These are phyloP conservation scores for Eugnorisma glareosa DNA, from an alignment of 2,888 invertebrate genomes.

Conservation along the genomic window DNA sequence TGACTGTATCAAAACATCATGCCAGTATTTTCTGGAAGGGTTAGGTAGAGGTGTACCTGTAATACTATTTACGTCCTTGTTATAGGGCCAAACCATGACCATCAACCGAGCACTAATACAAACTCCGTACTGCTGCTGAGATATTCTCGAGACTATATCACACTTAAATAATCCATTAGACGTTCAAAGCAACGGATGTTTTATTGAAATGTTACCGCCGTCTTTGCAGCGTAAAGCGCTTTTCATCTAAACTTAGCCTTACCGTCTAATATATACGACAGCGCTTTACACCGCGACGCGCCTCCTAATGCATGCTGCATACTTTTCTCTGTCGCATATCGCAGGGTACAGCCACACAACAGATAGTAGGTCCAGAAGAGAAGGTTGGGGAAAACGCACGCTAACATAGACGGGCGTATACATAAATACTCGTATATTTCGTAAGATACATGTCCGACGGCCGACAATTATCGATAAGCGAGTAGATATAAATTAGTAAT, in stretches of 20 bases:
- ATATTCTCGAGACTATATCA: background rate
- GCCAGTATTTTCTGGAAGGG: background rate
- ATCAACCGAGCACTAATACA: background rate
- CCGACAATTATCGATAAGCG: background rate
- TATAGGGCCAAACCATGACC: background rate
- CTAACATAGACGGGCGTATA: background rate
- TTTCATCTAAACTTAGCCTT: slow-evolving; percentile 37
- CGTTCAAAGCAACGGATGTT: slow-evolving; percentile 2
- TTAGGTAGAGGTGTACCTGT: background rate
- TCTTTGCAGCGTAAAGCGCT: slow-evolving; percentile 26
- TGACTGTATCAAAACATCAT: background rate
- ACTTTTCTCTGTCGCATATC: slow-evolving; percentile 45
- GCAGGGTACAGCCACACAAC: slow-evolving; percentile 8
- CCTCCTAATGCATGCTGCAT: slow-evolving; percentile 57
- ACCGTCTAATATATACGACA: slow-evolving; percentile 52
- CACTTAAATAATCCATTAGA: background rate
- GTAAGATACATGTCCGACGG: background rate
- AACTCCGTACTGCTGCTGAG: background rate
- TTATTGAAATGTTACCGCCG: slow-evolving; percentile 8
- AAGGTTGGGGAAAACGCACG: background rate
- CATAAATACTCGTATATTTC: background rate
- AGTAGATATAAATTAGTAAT: background rate
- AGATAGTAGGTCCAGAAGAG: background rate
- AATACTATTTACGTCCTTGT: background rate
- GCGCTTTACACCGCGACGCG: slow-evolving; percentile 44